Evolutionary conservation across 2,888 invertebrate species (phyloP).

Genomic region (Pachliopta kotzebuea): DNA sequence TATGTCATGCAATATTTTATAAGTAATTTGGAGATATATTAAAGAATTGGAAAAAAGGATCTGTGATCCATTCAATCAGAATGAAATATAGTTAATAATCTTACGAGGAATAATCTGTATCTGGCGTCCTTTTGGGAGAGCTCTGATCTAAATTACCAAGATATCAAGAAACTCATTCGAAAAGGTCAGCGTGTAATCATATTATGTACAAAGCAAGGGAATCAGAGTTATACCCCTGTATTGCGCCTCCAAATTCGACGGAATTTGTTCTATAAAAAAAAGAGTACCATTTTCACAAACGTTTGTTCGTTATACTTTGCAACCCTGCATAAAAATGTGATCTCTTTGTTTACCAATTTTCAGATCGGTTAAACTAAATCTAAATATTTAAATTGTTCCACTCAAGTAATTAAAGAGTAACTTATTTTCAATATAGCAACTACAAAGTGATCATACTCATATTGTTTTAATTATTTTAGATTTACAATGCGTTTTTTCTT

Average conservation of each 20-base stretch:
- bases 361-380: too few relatives aligned
- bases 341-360: too few relatives aligned
- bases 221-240: conserved; percentile 8
- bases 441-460: too few relatives aligned
- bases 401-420: too few relatives aligned
- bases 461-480: too few relatives aligned
- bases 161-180: conserved; percentile 23
- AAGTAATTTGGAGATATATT: not conserved
- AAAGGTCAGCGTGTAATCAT: conserved; percentile 23
- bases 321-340: not conserved
- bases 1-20: not conserved
- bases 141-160: conserved; percentile 18
- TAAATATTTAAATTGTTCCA: too few relatives aligned
- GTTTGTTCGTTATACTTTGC: not conserved
- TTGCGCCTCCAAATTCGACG: not conserved
- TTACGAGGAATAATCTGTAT: conserved; percentile 2
- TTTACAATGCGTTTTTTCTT: too few relatives aligned
- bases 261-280: not conserved
- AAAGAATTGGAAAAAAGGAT: not conserved
- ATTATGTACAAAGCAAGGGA: conserved; percentile 17
- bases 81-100: not conserved
- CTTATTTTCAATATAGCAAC: too few relatives aligned
- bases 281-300: conserved; percentile 1
- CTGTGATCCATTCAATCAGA: not conserved
- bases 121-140: conserved; percentile 8